Evolutionary conservation across 2,888 invertebrate species (phyloP).

Genomic region (Limnephilus auricula): DNA sequence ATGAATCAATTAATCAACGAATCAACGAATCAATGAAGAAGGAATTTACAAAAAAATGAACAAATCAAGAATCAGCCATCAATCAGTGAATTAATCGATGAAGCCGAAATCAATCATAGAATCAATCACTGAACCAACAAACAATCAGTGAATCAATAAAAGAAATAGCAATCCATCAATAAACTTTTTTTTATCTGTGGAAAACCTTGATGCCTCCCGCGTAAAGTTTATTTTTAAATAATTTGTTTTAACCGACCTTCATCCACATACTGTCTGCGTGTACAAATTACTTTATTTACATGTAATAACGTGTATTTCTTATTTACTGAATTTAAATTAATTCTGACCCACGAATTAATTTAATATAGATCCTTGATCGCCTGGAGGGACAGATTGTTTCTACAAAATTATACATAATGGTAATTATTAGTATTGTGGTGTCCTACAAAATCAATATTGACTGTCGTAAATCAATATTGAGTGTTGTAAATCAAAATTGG

Average conservation of each 20-base stretch:
- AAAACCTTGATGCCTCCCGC: neutral
- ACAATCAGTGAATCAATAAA: neutral
- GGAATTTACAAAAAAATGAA: no score
- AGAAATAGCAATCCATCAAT: neutral
- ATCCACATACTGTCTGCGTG: neutral
- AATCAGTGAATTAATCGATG: no score
- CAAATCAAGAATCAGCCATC: no score
- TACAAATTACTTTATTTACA: neutral
- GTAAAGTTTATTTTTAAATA: neutral
- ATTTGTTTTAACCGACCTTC: neutral
- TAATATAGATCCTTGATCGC: neutral
- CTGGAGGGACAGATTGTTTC: neutral
- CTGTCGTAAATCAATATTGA: constrained; percentile 4
- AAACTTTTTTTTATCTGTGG: neutral
- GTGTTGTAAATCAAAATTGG: neutral
- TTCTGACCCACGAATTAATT: neutral
- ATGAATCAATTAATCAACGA: neutral
- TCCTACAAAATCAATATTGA: constrained; percentile 13
- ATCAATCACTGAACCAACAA: neutral
- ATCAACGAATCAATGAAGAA: neutral
- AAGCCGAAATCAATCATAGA: no score
- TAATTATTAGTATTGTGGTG: neutral
- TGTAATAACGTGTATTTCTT: neutral
- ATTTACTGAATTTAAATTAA: neutral
- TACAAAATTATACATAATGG: neutral